Evolutionary conservation across 2,113 vertebrate species (phyloP).

Genomic region (Mus pahari): DNA sequence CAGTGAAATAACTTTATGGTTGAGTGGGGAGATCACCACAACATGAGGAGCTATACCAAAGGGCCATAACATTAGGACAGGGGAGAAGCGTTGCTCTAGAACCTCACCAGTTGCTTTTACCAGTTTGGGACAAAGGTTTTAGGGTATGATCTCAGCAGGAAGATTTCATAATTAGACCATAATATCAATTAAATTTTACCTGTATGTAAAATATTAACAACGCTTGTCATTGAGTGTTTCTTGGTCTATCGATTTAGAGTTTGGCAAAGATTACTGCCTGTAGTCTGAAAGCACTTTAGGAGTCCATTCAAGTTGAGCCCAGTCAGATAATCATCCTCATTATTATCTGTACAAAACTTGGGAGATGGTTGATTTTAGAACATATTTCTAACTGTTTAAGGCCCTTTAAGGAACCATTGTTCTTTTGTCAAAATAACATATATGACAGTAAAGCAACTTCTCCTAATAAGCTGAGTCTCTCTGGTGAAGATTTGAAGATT

Average conservation of each 20-base stretch:
- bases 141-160: background rate
- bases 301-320: constrained; percentile 27
- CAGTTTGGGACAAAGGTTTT: background rate
- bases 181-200: background rate
- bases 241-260: constrained; percentile 6
- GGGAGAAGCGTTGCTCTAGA: background rate
- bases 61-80: too few species aligned
- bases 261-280: background rate
- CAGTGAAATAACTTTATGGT: too few species aligned
- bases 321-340: background rate
- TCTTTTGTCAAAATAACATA: background rate
- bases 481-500: constrained; percentile 13
- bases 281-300: background rate
- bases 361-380: background rate
- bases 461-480: constrained; percentile 10
- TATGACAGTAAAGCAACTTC: background rate
- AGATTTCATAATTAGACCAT: background rate
- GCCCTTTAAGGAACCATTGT: background rate
- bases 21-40: too few species aligned
- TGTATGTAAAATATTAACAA: constrained; percentile 59
- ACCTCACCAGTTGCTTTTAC: background rate
- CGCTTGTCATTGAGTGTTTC: background rate
- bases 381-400: background rate
- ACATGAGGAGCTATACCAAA: too few species aligned
- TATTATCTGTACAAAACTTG: background rate